Conservation (phyloP, 35 echinoderm and acorn worm genomes). For the Ptychodera flava region DNA sequence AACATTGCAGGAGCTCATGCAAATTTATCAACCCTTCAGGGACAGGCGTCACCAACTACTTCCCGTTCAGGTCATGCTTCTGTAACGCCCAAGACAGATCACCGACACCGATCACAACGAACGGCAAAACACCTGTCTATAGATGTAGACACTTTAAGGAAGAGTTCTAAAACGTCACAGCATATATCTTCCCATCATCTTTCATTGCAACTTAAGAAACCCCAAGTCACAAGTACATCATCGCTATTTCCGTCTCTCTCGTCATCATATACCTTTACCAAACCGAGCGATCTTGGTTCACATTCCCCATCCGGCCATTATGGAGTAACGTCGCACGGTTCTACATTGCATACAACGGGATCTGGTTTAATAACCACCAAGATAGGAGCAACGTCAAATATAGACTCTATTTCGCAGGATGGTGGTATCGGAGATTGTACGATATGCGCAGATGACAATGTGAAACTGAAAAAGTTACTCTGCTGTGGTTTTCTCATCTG, state of each 20-base stretch:
- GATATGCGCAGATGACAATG: not conserved
- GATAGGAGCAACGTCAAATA: not conserved
- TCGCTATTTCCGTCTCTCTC: too few relatives aligned
- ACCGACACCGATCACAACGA: not conserved
- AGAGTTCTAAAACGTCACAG: too few relatives aligned
- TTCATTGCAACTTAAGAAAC: too few relatives aligned
- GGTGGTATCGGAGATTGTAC: not conserved
- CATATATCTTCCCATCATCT: too few relatives aligned
- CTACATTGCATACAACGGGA: too few relatives aligned
- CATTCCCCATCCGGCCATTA: too few relatives aligned
- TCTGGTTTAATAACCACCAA: too few relatives aligned
- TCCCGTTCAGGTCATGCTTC: not conserved
- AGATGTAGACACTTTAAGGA: not conserved
- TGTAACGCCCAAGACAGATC: not conserved
- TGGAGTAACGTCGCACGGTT: too few relatives aligned
- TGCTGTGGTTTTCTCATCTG: slow-evolving; percentile 8
- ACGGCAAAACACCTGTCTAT: not conserved
- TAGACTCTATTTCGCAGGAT: not conserved
- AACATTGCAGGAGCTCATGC: not conserved
- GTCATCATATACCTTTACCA: too few relatives aligned
- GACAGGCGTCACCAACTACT: not conserved
- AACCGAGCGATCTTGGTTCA: too few relatives aligned
- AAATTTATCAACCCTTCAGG: not conserved
- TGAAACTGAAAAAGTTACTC: not conserved
- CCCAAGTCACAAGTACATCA: not conserved